Percentiles rank a stretch among this genome's conserved stretches.
Evolutionary conservation across 1,140 invertebrate species (phyloP).

Genomic region (Rhynchophorus ferrugineus): DNA sequence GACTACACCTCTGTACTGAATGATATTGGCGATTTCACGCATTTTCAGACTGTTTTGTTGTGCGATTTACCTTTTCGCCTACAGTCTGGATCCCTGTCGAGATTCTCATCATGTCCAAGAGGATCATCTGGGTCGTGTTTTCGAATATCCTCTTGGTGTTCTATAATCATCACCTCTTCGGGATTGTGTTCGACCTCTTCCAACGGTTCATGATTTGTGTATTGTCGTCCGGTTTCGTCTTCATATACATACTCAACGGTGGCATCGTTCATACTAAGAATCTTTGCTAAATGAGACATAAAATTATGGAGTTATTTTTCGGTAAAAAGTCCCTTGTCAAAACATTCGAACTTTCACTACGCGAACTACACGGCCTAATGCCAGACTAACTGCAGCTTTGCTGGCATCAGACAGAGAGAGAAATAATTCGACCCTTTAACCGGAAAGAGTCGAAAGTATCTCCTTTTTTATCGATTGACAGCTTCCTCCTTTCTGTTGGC

Average conservation of each 20-base stretch:
- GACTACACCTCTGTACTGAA: not conserved
- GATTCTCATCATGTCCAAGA: slow-evolving; percentile 2
- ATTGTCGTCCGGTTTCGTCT: slow-evolving; percentile 16
- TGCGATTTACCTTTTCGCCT: slow-evolving; percentile 9
- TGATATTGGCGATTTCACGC: no score
- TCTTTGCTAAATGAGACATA: slow-evolving; percentile 6
- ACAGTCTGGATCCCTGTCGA: slow-evolving; percentile 16
- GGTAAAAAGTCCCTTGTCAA: not conserved
- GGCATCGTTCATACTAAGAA: slow-evolving; percentile 9
- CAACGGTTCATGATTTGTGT: not conserved
- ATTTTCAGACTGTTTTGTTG: not conserved
- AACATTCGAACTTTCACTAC: slow-evolving; percentile 9
- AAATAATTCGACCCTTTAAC: not conserved
- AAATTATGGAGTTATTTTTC: slow-evolving; percentile 4
- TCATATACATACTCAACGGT: slow-evolving; percentile 18
- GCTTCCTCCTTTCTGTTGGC: no score
- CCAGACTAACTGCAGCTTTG: not conserved
- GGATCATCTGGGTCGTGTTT: not conserved
- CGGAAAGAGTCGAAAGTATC: not conserved
- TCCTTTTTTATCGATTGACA: no score
- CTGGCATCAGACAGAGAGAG: not conserved
- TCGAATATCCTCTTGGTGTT: not conserved
- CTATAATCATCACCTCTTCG: slow-evolving; percentile 18
- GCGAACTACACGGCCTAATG: not conserved
- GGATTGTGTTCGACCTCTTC: slow-evolving; percentile 1